These are phyloP conservation scores for Yoshiicerus persimilis DNA, from an alignment of 1,140 invertebrate species.

Conservation along the genomic window DNA sequence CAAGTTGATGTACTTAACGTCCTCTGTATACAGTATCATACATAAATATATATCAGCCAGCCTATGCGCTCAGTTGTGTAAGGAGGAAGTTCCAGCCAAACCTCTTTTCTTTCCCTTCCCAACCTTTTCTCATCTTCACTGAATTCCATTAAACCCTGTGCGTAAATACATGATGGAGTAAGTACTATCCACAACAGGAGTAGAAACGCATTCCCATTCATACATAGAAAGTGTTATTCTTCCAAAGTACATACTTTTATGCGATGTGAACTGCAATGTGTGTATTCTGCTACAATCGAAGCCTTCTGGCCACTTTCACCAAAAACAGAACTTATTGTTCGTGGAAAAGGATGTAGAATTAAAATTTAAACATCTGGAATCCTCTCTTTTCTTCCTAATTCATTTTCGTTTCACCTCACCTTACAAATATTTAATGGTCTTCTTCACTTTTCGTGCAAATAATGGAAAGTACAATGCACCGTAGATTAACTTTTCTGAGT, in stretches of 20 bases:
- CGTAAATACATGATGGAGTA: not conserved
- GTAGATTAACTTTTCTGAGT: not conserved
- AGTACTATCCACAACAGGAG: not conserved
- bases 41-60: too few species aligned
- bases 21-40: not conserved
- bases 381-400: not conserved
- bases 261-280: not conserved
- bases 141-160: not conserved
- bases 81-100: not conserved
- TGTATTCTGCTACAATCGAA: not conserved
- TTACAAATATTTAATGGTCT: not conserved
- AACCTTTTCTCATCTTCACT: slow-evolving; percentile 10
- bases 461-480: not conserved
- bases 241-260: not conserved
- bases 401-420: not conserved
- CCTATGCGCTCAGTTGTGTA: not conserved
- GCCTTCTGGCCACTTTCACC: not conserved
- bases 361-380: slow-evolving; percentile 19
- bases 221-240: not conserved
- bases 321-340: not conserved
- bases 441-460: not conserved
- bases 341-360: not conserved
- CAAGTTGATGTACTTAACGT: not conserved
- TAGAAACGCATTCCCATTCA: not conserved
- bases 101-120: not conserved